Percentiles rank a stretch among this genome's conserved stretches.
Evolutionary conservation across 2,113 vertebrate species (phyloP).

Genomic region (Caracal caracal): DNA sequence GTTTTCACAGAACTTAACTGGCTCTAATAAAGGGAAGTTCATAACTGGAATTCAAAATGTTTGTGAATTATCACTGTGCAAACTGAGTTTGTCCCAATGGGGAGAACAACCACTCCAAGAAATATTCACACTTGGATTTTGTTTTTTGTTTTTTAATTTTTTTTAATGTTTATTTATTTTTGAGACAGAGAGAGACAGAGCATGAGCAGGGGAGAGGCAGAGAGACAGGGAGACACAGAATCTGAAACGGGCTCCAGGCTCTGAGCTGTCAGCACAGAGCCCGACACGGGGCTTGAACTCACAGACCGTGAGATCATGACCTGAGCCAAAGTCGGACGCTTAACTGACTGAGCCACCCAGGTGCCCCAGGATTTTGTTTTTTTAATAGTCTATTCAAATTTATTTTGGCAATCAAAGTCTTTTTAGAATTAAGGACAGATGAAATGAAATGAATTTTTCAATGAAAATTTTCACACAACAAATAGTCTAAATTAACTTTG

Average conservation of each 20-base stretch:
- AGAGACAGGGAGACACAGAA: too few relatives aligned
- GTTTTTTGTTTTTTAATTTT: not conserved
- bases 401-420: not conserved
- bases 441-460: not conserved
- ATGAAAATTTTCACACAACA: not conserved
- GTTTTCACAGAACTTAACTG: slow-evolving; percentile 42
- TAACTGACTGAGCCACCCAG: too few relatives aligned
- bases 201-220: too few relatives aligned
- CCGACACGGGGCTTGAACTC: accelerated
- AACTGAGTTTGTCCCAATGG: not conserved
- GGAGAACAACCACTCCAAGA: not conserved
- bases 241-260: too few relatives aligned
- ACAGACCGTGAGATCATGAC: too few relatives aligned
- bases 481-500: not conserved
- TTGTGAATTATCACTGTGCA: not conserved
- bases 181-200: too few relatives aligned
- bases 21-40: slow-evolving; percentile 40
- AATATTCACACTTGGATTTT: not conserved
- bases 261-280: too few relatives aligned
- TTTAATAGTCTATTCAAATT: slow-evolving; percentile 28
- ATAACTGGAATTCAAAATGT: slow-evolving; percentile 20
- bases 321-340: too few relatives aligned
- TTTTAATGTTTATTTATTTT: too few relatives aligned
- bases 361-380: not conserved
- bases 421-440: slow-evolving; percentile 31